Evolutionary conservation across 1,140 invertebrate species (phyloP).

Genomic region (Drosophila punjabiensis): DNA sequence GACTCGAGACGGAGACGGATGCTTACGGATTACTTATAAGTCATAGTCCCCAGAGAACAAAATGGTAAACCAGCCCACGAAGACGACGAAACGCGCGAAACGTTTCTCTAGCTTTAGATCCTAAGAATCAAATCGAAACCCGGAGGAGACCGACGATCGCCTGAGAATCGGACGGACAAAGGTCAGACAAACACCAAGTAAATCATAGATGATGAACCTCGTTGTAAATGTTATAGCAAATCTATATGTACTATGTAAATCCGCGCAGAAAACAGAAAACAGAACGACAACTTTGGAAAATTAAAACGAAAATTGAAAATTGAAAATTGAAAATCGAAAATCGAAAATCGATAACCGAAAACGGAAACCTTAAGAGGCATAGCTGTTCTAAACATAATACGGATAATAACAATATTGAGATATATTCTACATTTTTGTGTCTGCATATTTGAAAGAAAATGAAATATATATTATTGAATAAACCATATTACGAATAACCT

Average conservation of each 20-base stretch:
- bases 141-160: conserved; percentile 8
- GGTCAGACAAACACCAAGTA: conserved; percentile 46
- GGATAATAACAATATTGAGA: conserved; percentile 56
- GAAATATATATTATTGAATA: conserved; percentile 47
- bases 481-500: conserved; percentile 46
- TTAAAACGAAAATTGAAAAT: conserved; percentile 11
- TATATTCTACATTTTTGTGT: conserved; percentile 72
- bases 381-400: conserved; percentile 54
- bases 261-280: conserved; percentile 8
- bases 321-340: conserved; percentile 14
- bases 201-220: conserved; percentile 51
- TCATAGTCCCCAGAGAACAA: conserved; percentile 30
- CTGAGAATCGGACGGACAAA: conserved; percentile 18
- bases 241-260: conserved; percentile 37
- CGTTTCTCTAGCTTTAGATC: conserved; percentile 64
- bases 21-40: conserved; percentile 6
- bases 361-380: conserved; percentile 48
- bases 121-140: conserved; percentile 25
- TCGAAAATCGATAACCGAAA: not conserved
- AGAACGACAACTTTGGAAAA: conserved; percentile 17
- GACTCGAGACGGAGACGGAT: conserved; percentile 1
- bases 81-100: conserved; percentile 16
- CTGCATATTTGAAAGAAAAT: conserved; percentile 59
- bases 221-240: conserved; percentile 62
- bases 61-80: conserved; percentile 62